Percentiles rank a stretch among this genome's conserved stretches.
Evolutionary conservation across 1,140 invertebrate genomes (phyloP).

Genomic region (Hyphantria cunea): DNA sequence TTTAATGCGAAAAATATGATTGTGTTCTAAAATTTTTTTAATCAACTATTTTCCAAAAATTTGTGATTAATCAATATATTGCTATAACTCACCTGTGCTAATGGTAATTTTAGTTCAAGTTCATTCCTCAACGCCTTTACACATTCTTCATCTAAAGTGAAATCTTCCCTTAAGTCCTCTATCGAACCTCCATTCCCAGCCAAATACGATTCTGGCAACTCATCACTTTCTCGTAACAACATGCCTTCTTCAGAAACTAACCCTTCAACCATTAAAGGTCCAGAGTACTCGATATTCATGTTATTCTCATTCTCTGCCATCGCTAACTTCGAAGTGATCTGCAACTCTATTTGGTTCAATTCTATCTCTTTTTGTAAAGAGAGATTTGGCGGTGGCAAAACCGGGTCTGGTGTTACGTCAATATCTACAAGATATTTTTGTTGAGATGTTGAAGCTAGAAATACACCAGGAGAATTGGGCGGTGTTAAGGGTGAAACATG

Average conservation of each 20-base stretch:
- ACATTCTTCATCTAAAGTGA: slow-evolving; percentile 86
- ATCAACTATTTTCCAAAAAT: too few species aligned
- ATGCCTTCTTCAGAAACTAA: slow-evolving; percentile 47
- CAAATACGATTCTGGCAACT: slow-evolving; percentile 57
- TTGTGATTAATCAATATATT: too few species aligned
- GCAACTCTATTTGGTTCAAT: slow-evolving; percentile 68
- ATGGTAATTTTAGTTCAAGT: slow-evolving; percentile 86
- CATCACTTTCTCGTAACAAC: slow-evolving; percentile 45
- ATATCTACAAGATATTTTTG: slow-evolving; percentile 67
- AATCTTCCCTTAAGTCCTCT: slow-evolving; percentile 81
- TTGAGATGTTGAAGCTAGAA: slow-evolving; percentile 61
- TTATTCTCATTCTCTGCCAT: slow-evolving; percentile 81
- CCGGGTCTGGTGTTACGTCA: slow-evolving; percentile 45
- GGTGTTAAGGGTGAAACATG: slow-evolving; percentile 66
- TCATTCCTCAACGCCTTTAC: slow-evolving; percentile 87
- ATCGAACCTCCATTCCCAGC: slow-evolving; percentile 61
- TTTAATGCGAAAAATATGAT: too few species aligned
- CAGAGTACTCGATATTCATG: slow-evolving; percentile 77
- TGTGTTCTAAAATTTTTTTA: too few species aligned
- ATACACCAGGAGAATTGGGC: slow-evolving; percentile 71
- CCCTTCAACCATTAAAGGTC: slow-evolving; percentile 58
- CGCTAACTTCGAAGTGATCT: slow-evolving; percentile 74
- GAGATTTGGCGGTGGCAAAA: slow-evolving; percentile 28
- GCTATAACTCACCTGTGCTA: slow-evolving; percentile 84
- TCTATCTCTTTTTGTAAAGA: slow-evolving; percentile 53